These are phyloP conservation scores for Hirtodrosophila duncani DNA, from an alignment of 2,888 invertebrate genomes.

Conservation along the genomic window DNA sequence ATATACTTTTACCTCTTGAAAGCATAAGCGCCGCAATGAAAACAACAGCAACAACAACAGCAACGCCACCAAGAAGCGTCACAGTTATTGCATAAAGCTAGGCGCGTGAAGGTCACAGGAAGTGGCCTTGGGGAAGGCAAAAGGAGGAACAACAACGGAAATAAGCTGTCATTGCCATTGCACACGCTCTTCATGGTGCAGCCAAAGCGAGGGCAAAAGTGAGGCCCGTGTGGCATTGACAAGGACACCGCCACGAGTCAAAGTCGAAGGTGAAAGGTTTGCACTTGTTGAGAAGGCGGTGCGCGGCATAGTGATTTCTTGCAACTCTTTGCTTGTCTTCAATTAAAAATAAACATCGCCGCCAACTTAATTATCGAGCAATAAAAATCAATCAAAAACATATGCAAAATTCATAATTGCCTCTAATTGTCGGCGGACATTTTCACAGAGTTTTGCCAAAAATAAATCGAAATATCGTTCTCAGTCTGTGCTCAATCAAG, in stretches of 20 bases:
- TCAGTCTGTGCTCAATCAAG: conserved; percentile 46
- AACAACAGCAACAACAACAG: no score
- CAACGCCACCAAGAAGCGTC: conserved; percentile 43
- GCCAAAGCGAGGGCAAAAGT: no score
- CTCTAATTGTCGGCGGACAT: neutral
- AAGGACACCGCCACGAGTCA: conserved; percentile 45
- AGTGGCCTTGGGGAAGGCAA: conserved; percentile 33
- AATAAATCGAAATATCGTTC: conserved; percentile 18
- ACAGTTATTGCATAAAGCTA: conserved; percentile 49
- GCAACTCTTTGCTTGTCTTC: neutral
- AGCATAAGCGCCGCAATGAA: no score
- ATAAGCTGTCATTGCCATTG: conserved; percentile 49
- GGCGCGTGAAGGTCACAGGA: conserved; percentile 57
- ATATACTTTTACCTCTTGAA: no score
- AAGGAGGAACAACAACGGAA: neutral
- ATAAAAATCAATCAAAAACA: conserved; percentile 60
- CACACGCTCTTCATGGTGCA: no score
- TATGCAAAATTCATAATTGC: conserved; percentile 18
- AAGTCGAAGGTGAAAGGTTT: conserved; percentile 46
- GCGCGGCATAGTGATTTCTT: no score
- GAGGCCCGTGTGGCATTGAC: conserved; percentile 49
- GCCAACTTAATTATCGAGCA: conserved; percentile 46
- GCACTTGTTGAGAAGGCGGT: conserved; percentile 28
- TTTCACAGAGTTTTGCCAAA: conserved; percentile 20
- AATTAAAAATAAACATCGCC: conserved; percentile 6